Percentiles rank a stretch among this genome's conserved stretches.
Conservation (phyloP, 2,888 invertebrate species). For the Dolichopus griseipennis region DNA sequence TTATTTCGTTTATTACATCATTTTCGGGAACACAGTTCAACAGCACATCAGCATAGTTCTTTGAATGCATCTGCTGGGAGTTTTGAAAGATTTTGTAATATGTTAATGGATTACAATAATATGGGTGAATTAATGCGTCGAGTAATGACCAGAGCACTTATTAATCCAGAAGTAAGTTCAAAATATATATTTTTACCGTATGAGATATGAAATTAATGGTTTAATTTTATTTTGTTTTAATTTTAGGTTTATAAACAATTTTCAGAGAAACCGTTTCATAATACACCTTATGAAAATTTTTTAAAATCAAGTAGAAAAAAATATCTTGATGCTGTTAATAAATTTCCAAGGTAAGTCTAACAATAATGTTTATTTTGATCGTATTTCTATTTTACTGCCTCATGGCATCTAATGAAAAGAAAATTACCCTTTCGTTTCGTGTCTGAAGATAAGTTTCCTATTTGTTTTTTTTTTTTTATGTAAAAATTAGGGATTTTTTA, state of each 20-base stretch:
- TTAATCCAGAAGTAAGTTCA: slow-evolving; percentile 64
- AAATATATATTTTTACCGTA: not conserved
- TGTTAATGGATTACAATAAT: slow-evolving; percentile 88
- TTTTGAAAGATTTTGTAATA: slow-evolving; percentile 78
- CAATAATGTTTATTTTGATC: too few species aligned
- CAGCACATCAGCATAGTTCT: slow-evolving; percentile 25
- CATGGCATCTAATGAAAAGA: too few species aligned
- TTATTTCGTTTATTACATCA: slow-evolving; percentile 83
- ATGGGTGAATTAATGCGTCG: slow-evolving; percentile 94
- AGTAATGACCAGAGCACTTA: slow-evolving; percentile 85
- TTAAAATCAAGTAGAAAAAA: slow-evolving; percentile 62
- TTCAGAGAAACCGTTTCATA: slow-evolving; percentile 56
- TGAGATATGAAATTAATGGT: not conserved
- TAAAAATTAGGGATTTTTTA: too few species aligned
- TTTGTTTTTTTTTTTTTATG: too few species aligned
- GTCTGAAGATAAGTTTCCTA: too few species aligned
- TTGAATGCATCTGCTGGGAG: slow-evolving; percentile 52
- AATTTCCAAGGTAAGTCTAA: slow-evolving; percentile 56
- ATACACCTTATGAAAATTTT: slow-evolving; percentile 63
- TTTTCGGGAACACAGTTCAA: slow-evolving; percentile 63
- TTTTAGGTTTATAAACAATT: slow-evolving; percentile 62
- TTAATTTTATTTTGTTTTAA: slow-evolving; percentile 14
- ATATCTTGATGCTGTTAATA: slow-evolving; percentile 73
- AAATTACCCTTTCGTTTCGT: too few species aligned
- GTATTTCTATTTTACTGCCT: too few species aligned